Base-by-base conservation (phyloP, 2,797 vertebrate genomes). In the Poecilia wingei region DNA sequence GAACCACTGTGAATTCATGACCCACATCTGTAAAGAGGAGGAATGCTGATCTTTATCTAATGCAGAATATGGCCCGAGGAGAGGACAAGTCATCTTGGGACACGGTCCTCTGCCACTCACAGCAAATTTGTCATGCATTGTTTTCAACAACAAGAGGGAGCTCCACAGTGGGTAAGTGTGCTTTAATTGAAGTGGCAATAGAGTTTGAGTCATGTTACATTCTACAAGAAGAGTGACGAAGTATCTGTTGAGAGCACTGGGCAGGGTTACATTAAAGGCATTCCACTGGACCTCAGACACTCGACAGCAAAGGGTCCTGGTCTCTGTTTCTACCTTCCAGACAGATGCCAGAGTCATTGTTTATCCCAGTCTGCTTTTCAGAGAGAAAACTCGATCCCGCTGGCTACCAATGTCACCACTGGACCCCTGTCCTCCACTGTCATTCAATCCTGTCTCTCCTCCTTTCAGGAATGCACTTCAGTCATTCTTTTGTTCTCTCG, bases 301-400 rank as follows among this genome's bases (percentile, higher is more conserved):
- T 88, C 85, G 72, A 80, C 68, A 71, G 86, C 80, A 87, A 59
- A 87, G 74, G 86, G 91, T 92, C 86, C 85, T 75, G 31, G 86
- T 90, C 88, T 91, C 87, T 80, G 88, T 82, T 89, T 89, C 77
- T 82, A 87, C 85, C 84, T 92, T 91, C 85, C 87, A 94, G 90
- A 95, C 94, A 93, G 92, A 96, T 94, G 95, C 94, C 86, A 85
- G 82, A 93, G 89, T 90, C 94, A 93, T 94, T 95, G 93, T 94
- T 94, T 92, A 93, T 92, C 74, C 72, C 68, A 84, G 87, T 79
- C 78, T 71, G 83, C 86, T 90, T 93, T 94, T 94, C 89, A 92
- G 72, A 82, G 79, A 53, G 87, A 93, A 91, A 95, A 95, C 90
- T 79, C 28, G 84, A 96, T 94, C 92, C 87, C 64, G 80, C 83